These are phyloP conservation scores for Polypedilum vanderplanki DNA, from an alignment of 1,140 invertebrate genomes.

Conservation along the genomic window DNA sequence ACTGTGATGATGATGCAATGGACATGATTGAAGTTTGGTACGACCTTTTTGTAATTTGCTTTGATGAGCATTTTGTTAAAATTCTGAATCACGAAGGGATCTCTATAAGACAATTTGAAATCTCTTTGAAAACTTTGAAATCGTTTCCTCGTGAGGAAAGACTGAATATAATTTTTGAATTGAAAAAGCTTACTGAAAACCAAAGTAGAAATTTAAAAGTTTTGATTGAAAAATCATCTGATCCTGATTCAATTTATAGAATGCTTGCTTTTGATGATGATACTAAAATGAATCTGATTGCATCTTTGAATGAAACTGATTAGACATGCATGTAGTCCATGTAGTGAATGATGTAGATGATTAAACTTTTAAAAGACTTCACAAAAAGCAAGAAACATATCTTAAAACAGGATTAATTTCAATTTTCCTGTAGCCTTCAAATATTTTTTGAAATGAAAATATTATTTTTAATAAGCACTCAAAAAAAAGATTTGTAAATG, in stretches of 20 bases:
- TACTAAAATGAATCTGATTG: background rate
- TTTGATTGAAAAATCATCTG: background rate
- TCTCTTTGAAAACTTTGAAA: background rate
- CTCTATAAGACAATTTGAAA: background rate
- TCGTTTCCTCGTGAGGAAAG: background rate
- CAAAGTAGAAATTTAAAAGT: background rate
- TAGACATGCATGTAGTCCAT: no score
- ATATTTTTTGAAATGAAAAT: no score
- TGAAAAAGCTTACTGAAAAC: background rate
- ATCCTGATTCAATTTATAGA: background rate
- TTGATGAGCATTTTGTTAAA: background rate
- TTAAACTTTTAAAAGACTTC: no score
- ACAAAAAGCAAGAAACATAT: no score
- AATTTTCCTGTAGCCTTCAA: no score
- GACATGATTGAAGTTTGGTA: slow-evolving; percentile 10
- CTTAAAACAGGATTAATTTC: no score
- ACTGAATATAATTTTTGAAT: background rate
- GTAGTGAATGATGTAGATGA: no score
- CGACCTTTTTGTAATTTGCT: slow-evolving; percentile 6
- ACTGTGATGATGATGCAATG: background rate
- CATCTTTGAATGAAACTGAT: no score
- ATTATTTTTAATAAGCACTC: no score
- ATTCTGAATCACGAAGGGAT: background rate
- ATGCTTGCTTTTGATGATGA: background rate
- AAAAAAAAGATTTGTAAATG: no score